These are phyloP conservation scores for Camponotus vicinus DNA, from an alignment of 1,140 invertebrate genomes.

Conservation along the genomic window DNA sequence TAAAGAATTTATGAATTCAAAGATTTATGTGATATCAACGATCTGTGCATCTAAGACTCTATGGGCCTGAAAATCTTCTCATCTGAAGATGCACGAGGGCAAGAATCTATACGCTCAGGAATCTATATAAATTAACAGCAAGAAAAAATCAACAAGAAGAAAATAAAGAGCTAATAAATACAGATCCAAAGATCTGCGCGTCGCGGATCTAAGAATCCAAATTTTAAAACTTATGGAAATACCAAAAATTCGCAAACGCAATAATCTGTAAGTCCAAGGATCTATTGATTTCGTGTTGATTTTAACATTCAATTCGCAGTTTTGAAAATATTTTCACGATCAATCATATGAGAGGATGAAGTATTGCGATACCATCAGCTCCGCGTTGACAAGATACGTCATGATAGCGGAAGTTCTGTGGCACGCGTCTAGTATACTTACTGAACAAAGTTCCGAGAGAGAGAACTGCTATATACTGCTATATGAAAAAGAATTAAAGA, in stretches of 20 bases:
- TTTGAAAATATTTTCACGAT: conserved; percentile 32
- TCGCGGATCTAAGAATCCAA: conserved; percentile 41
- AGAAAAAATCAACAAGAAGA: conserved; percentile 20
- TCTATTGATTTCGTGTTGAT: conserved; percentile 52
- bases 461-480: conserved; percentile 28
- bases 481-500: background rate
- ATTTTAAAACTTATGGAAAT: conserved; percentile 27
- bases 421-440: conserved; percentile 39
- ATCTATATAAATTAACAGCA: conserved; percentile 49
- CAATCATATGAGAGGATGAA: background rate
- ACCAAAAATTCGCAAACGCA: conserved; percentile 27
- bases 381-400: conserved; percentile 41
- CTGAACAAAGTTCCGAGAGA: conserved; percentile 29
- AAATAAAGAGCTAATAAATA: background rate
- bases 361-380: conserved; percentile 26
- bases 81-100: conserved; percentile 48
- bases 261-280: conserved; percentile 57
- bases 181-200: conserved; percentile 42
- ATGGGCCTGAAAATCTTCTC: conserved; percentile 45
- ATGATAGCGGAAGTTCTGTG: conserved; percentile 7
- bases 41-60: conserved; percentile 52
- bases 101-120: conserved; percentile 48
- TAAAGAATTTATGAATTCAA: conserved; percentile 45
- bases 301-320: conserved; percentile 34
- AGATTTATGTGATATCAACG: conserved; percentile 54